Conservation (phyloP, 2,888 invertebrate species). For the Leptinotarsa haldemani region DNA sequence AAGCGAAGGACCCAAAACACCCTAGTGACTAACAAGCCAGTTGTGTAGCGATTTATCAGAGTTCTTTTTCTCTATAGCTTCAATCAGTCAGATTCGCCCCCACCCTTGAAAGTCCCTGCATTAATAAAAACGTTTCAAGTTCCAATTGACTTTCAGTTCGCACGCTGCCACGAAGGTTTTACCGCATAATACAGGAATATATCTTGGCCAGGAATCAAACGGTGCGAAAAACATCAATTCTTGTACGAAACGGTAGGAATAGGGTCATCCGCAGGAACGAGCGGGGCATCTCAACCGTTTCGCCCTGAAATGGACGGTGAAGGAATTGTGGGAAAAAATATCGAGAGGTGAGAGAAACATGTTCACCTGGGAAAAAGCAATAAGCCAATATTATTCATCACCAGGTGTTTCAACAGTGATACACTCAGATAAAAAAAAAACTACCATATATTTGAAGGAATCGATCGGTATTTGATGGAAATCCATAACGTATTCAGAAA, state of each 20-base stretch:
- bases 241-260: background rate
- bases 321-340: background rate
- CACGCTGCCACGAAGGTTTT: background rate
- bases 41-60: background rate
- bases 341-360: background rate
- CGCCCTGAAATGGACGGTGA: background rate
- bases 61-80: background rate
- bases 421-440: too few species aligned
- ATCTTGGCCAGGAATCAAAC: conserved; percentile 1
- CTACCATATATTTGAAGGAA: too few species aligned
- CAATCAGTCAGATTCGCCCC: background rate
- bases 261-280: conserved; percentile 2
- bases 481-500: too few species aligned
- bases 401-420: too few species aligned
- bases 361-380: too few species aligned
- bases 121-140: background rate
- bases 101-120: background rate
- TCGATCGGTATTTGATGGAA: too few species aligned
- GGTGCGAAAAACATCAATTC: conserved; percentile 5
- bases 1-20: too few species aligned
- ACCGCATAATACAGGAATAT: conserved; percentile 6
- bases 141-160: background rate
- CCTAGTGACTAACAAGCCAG: background rate
- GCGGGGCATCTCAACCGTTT: background rate
- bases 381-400: too few species aligned